Evolutionary conservation across 2,113 vertebrate species (phyloP).

Genomic region (Serinus canaria): DNA sequence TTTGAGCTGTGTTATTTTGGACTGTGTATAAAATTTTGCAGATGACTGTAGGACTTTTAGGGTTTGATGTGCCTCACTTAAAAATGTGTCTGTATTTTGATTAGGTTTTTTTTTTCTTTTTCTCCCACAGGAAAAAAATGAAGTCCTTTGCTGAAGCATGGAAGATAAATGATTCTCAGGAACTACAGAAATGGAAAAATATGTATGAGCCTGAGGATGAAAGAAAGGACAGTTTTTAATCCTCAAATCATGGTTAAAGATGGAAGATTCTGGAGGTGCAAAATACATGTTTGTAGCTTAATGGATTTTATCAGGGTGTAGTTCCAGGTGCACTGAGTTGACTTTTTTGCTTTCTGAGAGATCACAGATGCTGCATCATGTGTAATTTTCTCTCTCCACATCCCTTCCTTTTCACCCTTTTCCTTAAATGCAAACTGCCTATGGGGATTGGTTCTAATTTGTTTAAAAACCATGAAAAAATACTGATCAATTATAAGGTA

Average conservation of each 20-base stretch:
- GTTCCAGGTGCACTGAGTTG: not conserved
- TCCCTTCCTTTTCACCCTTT: not conserved
- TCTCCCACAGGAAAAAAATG: slow-evolving; percentile 56
- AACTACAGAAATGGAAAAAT: slow-evolving; percentile 65
- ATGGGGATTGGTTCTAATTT: not conserved
- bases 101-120: not conserved
- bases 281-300: not conserved
- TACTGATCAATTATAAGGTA: not conserved
- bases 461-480: not conserved
- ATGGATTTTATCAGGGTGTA: not conserved
- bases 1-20: not conserved
- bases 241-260: not conserved
- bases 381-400: not conserved
- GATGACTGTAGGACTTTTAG: not conserved
- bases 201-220: slow-evolving; percentile 29
- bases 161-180: slow-evolving; percentile 53
- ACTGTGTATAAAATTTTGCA: not conserved
- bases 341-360: not conserved
- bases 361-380: not conserved
- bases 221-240: slow-evolving; percentile 40
- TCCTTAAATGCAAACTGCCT: not conserved
- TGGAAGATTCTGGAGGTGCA: not conserved
- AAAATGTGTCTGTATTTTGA: not conserved
- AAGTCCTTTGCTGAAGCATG: slow-evolving; percentile 71
- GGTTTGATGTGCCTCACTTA: not conserved